Percentiles rank a stretch among this genome's conserved stretches.
These are phyloP conservation scores for Aldrovandia affinis DNA, from an alignment of 2,797 vertebrate genomes.

Conservation along the genomic window DNA sequence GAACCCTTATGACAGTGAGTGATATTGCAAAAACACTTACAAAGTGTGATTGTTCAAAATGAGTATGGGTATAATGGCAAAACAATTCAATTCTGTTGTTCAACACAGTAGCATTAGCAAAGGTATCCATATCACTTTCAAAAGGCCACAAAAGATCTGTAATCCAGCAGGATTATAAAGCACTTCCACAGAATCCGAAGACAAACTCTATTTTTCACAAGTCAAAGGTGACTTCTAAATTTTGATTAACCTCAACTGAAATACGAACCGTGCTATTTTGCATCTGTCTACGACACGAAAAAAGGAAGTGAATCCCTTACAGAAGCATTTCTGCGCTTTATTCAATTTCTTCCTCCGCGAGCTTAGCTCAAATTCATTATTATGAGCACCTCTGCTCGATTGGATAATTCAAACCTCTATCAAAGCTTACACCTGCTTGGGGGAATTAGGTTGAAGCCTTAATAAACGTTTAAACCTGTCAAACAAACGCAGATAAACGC, in stretches of 20 bases:
- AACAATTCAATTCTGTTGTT: too few relatives aligned
- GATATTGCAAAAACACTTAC: too few relatives aligned
- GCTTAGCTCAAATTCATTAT: slow-evolving; percentile 71
- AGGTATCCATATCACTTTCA: background rate
- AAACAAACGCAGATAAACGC: slow-evolving; percentile 77
- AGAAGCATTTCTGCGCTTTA: slow-evolving; percentile 69
- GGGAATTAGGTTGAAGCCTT: slow-evolving; percentile 76
- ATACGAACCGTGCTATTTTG: slow-evolving; percentile 41
- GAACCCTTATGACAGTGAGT: too few relatives aligned
- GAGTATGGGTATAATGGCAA: too few relatives aligned
- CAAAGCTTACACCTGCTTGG: slow-evolving; percentile 82
- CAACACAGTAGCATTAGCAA: background rate
- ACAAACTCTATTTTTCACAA: background rate
- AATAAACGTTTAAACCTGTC: slow-evolving; percentile 80
- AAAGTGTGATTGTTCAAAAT: too few relatives aligned
- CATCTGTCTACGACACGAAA: slow-evolving; percentile 66
- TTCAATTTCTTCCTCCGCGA: slow-evolving; percentile 78
- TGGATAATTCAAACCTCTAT: slow-evolving; percentile 74
- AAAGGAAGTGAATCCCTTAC: slow-evolving; percentile 62
- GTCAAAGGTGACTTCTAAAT: slow-evolving; percentile 40
- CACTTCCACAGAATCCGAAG: background rate
- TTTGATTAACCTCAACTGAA: slow-evolving; percentile 31
- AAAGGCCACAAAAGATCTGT: background rate
- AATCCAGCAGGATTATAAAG: slow-evolving; percentile 16
- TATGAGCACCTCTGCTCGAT: slow-evolving; percentile 73